Evolutionary conservation across 2,113 vertebrate genomes (phyloP), one percentile per base, ranked within the genome.

Genomic region (Synodontis membranacea): DNA sequence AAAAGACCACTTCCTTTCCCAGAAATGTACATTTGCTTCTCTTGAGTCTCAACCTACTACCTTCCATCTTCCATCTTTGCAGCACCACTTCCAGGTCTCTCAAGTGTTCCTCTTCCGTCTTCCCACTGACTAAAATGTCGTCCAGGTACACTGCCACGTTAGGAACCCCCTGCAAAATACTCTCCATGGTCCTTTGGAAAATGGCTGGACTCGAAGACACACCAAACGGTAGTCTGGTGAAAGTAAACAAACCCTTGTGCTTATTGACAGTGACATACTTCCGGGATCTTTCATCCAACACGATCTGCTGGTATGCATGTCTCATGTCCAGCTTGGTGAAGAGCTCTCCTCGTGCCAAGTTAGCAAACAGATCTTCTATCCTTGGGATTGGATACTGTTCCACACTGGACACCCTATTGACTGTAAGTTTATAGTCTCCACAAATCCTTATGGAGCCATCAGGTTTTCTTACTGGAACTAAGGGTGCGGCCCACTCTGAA

Each of bases 231-330:
- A 88, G 42, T 15, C 70, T n/a, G 19, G 68, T 84, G 2, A 42
- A 82, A 2, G 52, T 86, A 15, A 72, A 87, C 21, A 90, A 19
- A 1, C 86, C 87, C 21, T 86, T 85, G 10, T 88, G 85, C 7
- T 70, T 90, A 12, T 91, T 86, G 5, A 88, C 42, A 6, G 82
- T 89, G 1, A 90, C 44, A 58, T 74, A 82, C 3, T 79, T 80
- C 11, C 84, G 80, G 12, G 89, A 80, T 21, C 60, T 84, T 28
- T 88, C 74, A 28, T 90, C 64, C 15, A 89, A 34, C 12, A 80
- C 8, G 0, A 90, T 70, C 31, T 92, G 91, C 10, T 89, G 86
- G 60, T 89, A 90, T 0, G 79, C 79, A 62, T 85, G 79, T 12
- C 78, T 44, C 58, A 76, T 62, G 17, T 85, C 60, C 21, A 48